These are phyloP conservation scores for Taenaris catops DNA, from an alignment of 2,888 invertebrate species.

Conservation along the genomic window DNA sequence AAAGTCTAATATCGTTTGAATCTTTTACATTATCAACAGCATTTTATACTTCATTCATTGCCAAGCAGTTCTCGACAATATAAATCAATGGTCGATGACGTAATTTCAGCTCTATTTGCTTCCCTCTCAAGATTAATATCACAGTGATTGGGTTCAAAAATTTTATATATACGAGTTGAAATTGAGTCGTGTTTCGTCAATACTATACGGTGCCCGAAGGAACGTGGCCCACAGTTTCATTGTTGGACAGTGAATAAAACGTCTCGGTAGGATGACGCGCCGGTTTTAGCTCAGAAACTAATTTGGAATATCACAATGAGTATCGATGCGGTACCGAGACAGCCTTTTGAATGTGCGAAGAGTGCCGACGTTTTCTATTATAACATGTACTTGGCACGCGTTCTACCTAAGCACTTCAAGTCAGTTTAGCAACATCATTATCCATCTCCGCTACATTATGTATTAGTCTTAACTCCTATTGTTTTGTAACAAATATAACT, in stretches of 20 bases:
- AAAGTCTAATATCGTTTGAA: conserved; percentile 44
- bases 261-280: conserved; percentile 72
- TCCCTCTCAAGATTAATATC: conserved; percentile 44
- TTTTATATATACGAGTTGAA: conserved; percentile 41
- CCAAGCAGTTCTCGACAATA: conserved; percentile 49
- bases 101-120: conserved; percentile 59
- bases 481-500: too few relatives aligned
- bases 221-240: conserved; percentile 66
- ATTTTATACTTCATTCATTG: conserved; percentile 37
- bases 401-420: conserved; percentile 13
- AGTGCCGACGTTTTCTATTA: conserved; percentile 46
- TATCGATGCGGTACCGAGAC: conserved; percentile 70
- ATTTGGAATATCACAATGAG: conserved; percentile 76
- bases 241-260: conserved; percentile 67
- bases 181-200: conserved; percentile 54
- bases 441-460: neutral
- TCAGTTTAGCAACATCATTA: conserved; percentile 16
- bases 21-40: conserved; percentile 36
- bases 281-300: conserved; percentile 72
- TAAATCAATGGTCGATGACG: conserved; percentile 37
- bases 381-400: conserved; percentile 57
- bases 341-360: conserved; percentile 63
- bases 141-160: conserved; percentile 32
- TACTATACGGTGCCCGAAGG: conserved; percentile 59
- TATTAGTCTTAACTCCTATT: too few relatives aligned